Evolutionary conservation across 2,888 invertebrate genomes (phyloP), one percentile per base, ranked within the genome.

Genomic region (Eristalis tenax): DNA sequence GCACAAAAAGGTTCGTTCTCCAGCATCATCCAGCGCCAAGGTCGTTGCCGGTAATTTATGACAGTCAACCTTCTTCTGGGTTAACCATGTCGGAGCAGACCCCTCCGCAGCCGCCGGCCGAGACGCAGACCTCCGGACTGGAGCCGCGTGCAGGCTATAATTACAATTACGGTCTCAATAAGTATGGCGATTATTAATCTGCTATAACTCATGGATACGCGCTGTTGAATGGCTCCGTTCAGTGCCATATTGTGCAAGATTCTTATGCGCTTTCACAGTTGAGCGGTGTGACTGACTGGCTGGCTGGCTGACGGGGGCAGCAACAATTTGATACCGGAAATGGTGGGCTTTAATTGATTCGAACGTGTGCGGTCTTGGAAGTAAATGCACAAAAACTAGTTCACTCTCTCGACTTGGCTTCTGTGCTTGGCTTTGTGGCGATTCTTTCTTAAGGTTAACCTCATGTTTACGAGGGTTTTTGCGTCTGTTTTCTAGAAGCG

Each of bases 131-230:
- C 35, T 43, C 76, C 66, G 22, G 32, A 56, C 64, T 26, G 38
- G 23, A 40, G 13, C 38, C 56, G 70, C 56, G 70, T 40, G 63
- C 38, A 43, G 71, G 68, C 50, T 70, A 57, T 76, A 84, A 68
- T 80, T 85, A 85, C 81, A 38, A 73, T 59, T 77, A 81, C 71
- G 57, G 43, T 64, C 73, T 81, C 74, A 81, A 81, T 85, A 77
- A 77, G 68, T 59, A 64, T 65, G 66, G 43, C 73, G 38, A 77
- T 81, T 69, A 85, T 81, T 77, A 77, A 81, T 69, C 69, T 57
- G 23, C 28, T 57, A 69, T 85, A 81, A 85, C 73, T 81, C 81
- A 74, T 73, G 73, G 59, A 85, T 77, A 81, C 73, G 63, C 18
- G 50, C 50, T 75, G 70, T 80, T 68, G 64, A 64, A 66, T 73